Evolutionary conservation across 2,113 vertebrate species (phyloP).

Genomic region (Cervus canadensis): DNA sequence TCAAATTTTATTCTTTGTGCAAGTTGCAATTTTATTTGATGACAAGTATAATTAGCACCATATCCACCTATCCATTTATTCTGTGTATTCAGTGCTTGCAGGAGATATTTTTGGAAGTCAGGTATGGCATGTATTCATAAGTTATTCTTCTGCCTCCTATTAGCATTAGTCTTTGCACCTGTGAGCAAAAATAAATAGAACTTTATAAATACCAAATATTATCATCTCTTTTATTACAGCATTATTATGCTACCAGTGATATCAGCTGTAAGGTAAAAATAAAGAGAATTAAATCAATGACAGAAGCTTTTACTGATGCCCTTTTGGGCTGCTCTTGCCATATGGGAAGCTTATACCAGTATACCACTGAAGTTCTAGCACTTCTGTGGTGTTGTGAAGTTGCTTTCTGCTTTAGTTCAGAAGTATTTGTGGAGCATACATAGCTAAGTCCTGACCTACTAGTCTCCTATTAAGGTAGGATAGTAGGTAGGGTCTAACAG

Average conservation of each 20-base stretch:
- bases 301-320: not conserved
- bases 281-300: not conserved
- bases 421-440: not conserved
- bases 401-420: not conserved
- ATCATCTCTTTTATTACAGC: not conserved
- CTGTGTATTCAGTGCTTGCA: not conserved
- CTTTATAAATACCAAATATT: constrained; percentile 39
- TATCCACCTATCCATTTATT: not conserved
- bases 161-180: constrained; percentile 63
- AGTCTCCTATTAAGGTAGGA: not conserved
- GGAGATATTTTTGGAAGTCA: constrained; percentile 13
- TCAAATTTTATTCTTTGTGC: constrained; percentile 10
- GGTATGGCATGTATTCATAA: constrained; percentile 2
- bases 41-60: not conserved
- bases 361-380: not conserved
- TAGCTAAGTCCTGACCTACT: not conserved
- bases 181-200: constrained; percentile 54
- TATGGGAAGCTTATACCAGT: not conserved
- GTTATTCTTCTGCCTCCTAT: constrained; percentile 39
- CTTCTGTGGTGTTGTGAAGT: not conserved
- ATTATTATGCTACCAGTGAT: constrained; percentile 25
- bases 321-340: not conserved
- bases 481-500: not conserved
- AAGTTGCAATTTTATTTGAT: constrained; percentile 13
- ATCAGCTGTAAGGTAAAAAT: constrained; percentile 16